Conservation (phyloP, 2,113 vertebrate species). For the Oreochromis aureus region DNA sequence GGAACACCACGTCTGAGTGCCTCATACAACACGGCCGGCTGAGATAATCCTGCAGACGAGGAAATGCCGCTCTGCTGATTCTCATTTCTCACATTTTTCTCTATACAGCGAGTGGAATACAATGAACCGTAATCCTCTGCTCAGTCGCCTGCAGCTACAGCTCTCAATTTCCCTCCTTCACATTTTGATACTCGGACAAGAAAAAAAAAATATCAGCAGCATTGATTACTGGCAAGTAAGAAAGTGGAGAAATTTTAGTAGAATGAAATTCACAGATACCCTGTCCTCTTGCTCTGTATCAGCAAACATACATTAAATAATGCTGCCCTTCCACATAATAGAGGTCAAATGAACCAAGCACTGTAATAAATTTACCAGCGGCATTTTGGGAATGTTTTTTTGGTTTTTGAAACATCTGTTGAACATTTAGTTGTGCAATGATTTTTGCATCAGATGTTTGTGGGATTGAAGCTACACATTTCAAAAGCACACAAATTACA, state of each 20-base stretch:
- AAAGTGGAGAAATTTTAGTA: conserved; percentile 23
- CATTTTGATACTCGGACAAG: background rate
- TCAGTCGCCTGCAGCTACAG: conserved; percentile 14
- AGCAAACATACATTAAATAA: background rate
- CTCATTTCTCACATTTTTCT: conserved; percentile 19
- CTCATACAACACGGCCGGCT: background rate
- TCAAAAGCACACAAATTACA: background rate
- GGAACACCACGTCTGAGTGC: conserved; percentile 2
- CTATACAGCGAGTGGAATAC: background rate
- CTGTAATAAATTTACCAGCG: background rate
- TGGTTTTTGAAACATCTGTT: background rate
- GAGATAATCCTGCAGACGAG: conserved; percentile 38
- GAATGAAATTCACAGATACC: conserved; percentile 9
- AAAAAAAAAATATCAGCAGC: background rate
- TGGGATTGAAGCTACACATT: background rate
- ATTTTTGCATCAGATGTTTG: background rate
- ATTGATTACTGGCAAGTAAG: conserved; percentile 21
- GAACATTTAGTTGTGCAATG: background rate
- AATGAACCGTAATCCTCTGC: conserved; percentile 41
- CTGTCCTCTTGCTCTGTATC: background rate
- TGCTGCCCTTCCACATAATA: no score
- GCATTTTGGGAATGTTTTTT: background rate
- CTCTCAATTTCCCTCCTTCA: conserved; percentile 17
- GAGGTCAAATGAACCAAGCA: background rate
- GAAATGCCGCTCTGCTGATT: background rate